Evolutionary conservation across 37 sponge, comb jelly and placozoan genomes (phyloP).

Genomic region (Beroe forskalii): DNA sequence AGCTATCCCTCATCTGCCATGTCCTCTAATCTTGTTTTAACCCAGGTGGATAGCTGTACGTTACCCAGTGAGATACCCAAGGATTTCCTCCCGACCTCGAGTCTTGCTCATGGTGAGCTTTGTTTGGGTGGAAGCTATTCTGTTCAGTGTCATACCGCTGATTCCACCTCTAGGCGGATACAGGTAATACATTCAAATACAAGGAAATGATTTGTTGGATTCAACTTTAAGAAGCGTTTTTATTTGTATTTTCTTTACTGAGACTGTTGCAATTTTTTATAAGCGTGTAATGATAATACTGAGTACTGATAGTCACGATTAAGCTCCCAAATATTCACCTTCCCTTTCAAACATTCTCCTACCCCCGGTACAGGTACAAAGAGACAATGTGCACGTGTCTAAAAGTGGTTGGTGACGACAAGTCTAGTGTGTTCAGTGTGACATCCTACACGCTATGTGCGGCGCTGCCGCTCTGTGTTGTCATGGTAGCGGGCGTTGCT

Average conservation of each 20-base stretch:
- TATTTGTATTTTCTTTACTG: too few species aligned
- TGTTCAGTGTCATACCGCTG: conserved; percentile 22
- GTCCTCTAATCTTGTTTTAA: too few species aligned
- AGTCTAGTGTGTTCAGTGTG: background rate
- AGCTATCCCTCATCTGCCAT: too few species aligned
- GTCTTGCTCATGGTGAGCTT: background rate
- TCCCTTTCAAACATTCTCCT: background rate
- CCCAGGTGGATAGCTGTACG: background rate
- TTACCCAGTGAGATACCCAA: background rate
- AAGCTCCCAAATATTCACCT: too few species aligned
- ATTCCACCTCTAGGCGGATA: background rate
- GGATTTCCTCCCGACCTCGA: background rate
- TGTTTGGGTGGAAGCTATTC: background rate
- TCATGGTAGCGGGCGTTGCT: background rate
- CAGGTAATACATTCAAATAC: too few species aligned
- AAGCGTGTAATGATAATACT: too few species aligned
- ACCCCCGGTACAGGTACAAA: background rate
- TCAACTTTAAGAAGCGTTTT: too few species aligned
- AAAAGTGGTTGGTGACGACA: background rate
- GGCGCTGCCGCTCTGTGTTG: background rate
- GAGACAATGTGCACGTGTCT: background rate
- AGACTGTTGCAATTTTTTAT: too few species aligned
- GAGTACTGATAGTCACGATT: too few species aligned
- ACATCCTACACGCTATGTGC: conserved; percentile 2
- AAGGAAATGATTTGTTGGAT: too few species aligned